phyloP scores from a whole-genome alignment of 2,888 invertebrate species.

The Xanthorhoe designata region DNA sequence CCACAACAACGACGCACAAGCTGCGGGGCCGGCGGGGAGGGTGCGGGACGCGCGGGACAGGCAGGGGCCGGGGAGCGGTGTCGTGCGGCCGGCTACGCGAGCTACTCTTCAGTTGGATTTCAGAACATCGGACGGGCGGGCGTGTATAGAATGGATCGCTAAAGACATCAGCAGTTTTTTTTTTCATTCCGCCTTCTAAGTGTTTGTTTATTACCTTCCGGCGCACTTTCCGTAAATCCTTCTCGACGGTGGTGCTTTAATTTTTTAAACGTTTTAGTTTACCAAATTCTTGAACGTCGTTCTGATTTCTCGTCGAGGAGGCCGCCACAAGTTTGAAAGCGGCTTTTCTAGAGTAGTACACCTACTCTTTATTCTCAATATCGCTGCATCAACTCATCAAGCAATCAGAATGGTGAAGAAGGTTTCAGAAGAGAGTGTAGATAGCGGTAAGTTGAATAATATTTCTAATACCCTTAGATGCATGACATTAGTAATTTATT shows the following conservation, averaged over 20 bases:
- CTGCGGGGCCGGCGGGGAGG: conserved; percentile 54
- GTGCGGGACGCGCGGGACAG: conserved; percentile 47
- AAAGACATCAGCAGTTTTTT: conserved; percentile 85
- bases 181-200: conserved; percentile 86
- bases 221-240: conserved; percentile 79
- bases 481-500: not conserved
- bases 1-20: conserved; percentile 65
- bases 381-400: conserved; percentile 75
- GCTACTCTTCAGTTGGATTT: conserved; percentile 80
- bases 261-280: conserved; percentile 69
- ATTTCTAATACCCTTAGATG: conserved; percentile 7
- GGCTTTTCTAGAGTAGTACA: conserved; percentile 83
- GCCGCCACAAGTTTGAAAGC: conserved; percentile 84
- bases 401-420: conserved; percentile 84
- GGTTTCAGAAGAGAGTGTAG: conserved; percentile 85
- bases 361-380: conserved; percentile 78
- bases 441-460: conserved; percentile 75
- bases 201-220: conserved; percentile 83
- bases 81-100: conserved; percentile 60
- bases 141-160: conserved; percentile 85
- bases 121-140: conserved; percentile 85
- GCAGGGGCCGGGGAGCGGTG: conserved; percentile 51
- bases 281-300: conserved; percentile 69
- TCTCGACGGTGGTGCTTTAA: conserved; percentile 81
- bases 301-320: conserved; percentile 84